These are phyloP conservation scores for Acromyrmex heyeri DNA, from an alignment of 1,140 invertebrate genomes.

Conservation along the genomic window DNA sequence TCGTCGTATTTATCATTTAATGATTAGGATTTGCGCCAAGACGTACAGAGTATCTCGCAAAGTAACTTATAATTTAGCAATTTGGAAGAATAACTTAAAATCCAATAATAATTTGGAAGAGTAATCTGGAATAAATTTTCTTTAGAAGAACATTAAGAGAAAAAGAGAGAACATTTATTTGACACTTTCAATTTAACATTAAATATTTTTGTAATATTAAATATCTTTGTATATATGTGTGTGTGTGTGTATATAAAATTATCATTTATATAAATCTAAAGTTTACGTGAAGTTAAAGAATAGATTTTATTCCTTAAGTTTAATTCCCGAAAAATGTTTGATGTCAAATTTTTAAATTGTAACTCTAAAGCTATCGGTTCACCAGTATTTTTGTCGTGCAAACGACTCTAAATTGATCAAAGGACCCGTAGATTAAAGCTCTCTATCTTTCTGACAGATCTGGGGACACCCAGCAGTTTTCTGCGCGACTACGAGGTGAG, in stretches of 20 bases:
- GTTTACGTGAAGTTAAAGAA: not conserved
- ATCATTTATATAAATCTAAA: not conserved
- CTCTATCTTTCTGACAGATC: not conserved
- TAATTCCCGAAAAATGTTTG: not conserved
- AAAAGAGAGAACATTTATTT: not conserved
- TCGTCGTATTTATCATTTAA: slow-evolving; percentile 32
- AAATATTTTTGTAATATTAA: not conserved
- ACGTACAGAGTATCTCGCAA: not conserved
- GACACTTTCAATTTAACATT: too few species aligned
- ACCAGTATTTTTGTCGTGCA: slow-evolving; percentile 1
- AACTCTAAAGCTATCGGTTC: not conserved
- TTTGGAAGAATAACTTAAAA: too few species aligned
- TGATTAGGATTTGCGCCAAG: slow-evolving; percentile 16
- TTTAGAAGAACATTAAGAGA: not conserved
- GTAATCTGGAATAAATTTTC: not conserved
- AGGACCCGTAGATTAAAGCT: slow-evolving; percentile 25
- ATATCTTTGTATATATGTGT: not conserved
- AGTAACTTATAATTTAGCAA: not conserved
- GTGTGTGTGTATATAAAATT: too few species aligned
- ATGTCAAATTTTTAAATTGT: not conserved
- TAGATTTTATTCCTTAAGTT: not conserved
- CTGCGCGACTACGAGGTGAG: not conserved
- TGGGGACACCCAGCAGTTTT: not conserved
- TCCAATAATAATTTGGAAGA: too few species aligned
- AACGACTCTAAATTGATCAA: slow-evolving; percentile 26